phyloP scores from a whole-genome alignment of 2,797 vertebrate genomes.

The Catharus ustulatus region DNA sequence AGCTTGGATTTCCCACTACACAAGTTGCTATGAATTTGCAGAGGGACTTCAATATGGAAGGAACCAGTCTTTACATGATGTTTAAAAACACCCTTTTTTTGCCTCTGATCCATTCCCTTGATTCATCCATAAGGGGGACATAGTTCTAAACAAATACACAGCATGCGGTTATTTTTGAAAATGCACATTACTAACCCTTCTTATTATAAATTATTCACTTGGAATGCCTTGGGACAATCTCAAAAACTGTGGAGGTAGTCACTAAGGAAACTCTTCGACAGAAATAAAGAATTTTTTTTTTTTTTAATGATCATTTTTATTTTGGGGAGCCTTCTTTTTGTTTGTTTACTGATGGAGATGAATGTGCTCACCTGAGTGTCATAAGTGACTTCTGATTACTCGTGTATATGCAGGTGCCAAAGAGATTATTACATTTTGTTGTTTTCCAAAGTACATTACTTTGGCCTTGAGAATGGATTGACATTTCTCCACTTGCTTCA shows the following conservation, averaged over 20 bases:
- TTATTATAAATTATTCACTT: not conserved
- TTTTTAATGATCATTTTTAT: not conserved
- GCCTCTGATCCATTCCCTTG: conserved; percentile 40
- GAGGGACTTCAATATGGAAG: not conserved
- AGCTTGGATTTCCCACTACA: not conserved
- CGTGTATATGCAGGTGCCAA: fast-evolving
- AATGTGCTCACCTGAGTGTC: not conserved
- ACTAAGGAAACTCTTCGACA: not conserved
- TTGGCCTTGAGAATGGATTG: not conserved
- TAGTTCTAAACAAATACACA: conserved; percentile 43
- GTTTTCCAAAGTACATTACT: not conserved
- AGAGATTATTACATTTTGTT: not conserved
- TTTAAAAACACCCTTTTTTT: conserved; percentile 2
- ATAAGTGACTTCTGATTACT: not conserved
- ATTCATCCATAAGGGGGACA: conserved; percentile 48
- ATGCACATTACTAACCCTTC: conserved; percentile 21
- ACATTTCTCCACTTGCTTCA: not conserved
- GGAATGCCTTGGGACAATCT: conserved; percentile 1
- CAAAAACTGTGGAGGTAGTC: not conserved
- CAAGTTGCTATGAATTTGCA: not conserved
- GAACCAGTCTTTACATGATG: not conserved
- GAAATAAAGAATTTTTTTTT: not conserved
- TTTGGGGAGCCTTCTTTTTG: not conserved
- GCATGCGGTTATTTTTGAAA: conserved; percentile 18
- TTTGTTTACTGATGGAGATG: not conserved